Evolutionary conservation across 1,140 invertebrate genomes (phyloP), one percentile per base, ranked within the genome.

Genomic region (Aphelenchoides avenae): DNA sequence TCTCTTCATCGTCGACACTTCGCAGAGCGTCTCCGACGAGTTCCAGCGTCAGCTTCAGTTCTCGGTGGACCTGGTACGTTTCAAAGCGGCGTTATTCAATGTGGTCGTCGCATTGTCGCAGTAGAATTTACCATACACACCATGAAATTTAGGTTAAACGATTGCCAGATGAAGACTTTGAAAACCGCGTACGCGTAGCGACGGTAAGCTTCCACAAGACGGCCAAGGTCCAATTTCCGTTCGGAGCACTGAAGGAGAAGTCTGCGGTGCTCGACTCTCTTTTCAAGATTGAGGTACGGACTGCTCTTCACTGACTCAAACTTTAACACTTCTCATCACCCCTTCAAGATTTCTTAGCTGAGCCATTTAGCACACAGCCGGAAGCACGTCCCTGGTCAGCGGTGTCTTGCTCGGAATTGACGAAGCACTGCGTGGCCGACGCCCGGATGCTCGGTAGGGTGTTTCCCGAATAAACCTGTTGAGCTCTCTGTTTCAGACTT

Each of bases 1-100:
- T 9, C 52, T 73, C 15, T 64, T 73, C 30, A 54, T 73, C 27
- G 60, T 73, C 33, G 70, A 73, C 57, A 69, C 73, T 5, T 76
- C 73, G 13, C 62, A 68, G 37, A 63, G 55, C 53, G 73, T 73
- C 9, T 58, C 52, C 31, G 48, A 57, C n/a, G 72, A 65, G 18
- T 73, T 73, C 47, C 39, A 68, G 43, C 43, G 55, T 26, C 68
- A 73, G 39, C 49, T 73, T 13, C 56, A 73, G 47, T 66, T 75
- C 44, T 57, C 67, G 11, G 47, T 76, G 1, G 70, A 73, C 29
- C 49, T 75, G 51, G 71, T 73, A 5, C 11, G 20, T 22, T 11
- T 53, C 7, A 18, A 53, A 18, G 1, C 27, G n/a, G 22, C 26
- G 53, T 54, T 46, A 56, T n/a, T 52, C 57, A 18, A 18, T 39